Evolutionary conservation across 2,888 invertebrate genomes (phyloP).

Genomic region (Harpalus rufipes): DNA sequence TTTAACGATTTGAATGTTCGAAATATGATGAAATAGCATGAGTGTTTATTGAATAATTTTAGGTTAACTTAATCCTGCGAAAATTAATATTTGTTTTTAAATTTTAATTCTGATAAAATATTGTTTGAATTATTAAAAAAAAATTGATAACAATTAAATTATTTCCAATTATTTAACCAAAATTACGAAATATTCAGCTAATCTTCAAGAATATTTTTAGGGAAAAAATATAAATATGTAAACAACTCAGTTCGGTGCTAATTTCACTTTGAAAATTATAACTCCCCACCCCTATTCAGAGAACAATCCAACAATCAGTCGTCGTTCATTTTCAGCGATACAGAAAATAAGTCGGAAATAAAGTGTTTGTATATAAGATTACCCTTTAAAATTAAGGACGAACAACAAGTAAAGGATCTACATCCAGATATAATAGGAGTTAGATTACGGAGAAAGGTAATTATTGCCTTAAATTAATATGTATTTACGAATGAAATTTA

Average conservation of each 20-base stretch:
- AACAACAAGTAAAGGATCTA: constrained; percentile 72
- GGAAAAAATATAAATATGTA: background rate
- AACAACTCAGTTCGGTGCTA: background rate
- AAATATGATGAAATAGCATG: background rate
- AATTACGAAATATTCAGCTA: background rate
- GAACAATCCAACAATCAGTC: constrained; percentile 6
- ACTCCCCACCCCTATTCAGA: background rate
- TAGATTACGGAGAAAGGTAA: constrained; percentile 73
- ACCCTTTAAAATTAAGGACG: constrained; percentile 73
- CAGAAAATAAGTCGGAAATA: constrained; percentile 35
- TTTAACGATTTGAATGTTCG: background rate
- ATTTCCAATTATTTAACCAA: too few species aligned
- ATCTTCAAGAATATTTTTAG: background rate
- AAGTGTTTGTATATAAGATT: constrained; percentile 72
- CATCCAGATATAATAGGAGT: constrained; percentile 73
- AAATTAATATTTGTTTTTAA: too few species aligned
- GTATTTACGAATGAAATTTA: background rate
- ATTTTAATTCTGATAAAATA: too few species aligned
- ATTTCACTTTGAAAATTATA: constrained; percentile 5
- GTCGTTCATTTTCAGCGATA: constrained; percentile 29
- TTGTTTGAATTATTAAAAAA: too few species aligned
- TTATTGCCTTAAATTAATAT: background rate
- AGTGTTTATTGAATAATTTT: background rate
- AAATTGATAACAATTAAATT: too few species aligned
- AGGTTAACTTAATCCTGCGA: too few species aligned